Evolutionary conservation across 2,113 vertebrate species (phyloP).

Genomic region (human): GRCh38 chr4:27819501-27820000

Average conservation of each 20-base stretch:
- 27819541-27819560: not conserved
- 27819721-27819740: not conserved
- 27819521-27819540: not conserved
- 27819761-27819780: not conserved
- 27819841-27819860: not conserved
- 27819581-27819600: not conserved
- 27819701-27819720: not conserved
- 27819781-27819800: not conserved
- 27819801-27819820: not conserved
- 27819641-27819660: conserved; percentile 8
- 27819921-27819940: not conserved
- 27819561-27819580: conserved; percentile 10
- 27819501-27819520: not conserved
- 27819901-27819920: not conserved
- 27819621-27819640: not conserved
- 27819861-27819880: not conserved
- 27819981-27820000: not conserved
- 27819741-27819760: not conserved
- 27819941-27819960: not conserved
- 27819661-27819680: not conserved
- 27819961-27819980: not conserved
- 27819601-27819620: not conserved
- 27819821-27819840: not conserved
- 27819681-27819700: not conserved
- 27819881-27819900: not conserved